Conservation (phyloP, 2,113 vertebrate genomes). For the Numida meleagris region DNA sequence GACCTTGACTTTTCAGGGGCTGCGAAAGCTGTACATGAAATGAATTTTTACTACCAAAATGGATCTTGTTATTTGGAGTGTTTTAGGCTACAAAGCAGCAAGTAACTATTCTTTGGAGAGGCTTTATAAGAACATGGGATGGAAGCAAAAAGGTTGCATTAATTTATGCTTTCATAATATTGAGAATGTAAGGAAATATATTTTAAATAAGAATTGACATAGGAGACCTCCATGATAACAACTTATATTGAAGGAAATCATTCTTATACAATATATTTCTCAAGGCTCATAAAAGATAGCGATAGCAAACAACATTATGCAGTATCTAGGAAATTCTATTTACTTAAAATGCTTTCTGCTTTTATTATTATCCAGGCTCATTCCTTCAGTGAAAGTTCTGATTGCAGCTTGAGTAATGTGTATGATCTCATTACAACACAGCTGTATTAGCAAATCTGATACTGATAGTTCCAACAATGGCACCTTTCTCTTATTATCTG, state of each 20-base stretch:
- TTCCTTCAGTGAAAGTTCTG: conserved; percentile 38
- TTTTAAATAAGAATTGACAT: conserved; percentile 72
- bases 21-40: conserved; percentile 11
- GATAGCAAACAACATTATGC: conserved; percentile 64
- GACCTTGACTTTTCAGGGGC: conserved; percentile 35
- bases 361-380: conserved; percentile 62
- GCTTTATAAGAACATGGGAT: conserved; percentile 40
- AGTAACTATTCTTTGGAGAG: conserved; percentile 50
- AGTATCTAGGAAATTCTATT: conserved; percentile 67
- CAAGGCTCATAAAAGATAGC: conserved; percentile 53
- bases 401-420: conserved; percentile 36
- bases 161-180: conserved; percentile 48
- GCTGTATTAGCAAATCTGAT: conserved; percentile 61
- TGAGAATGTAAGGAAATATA: conserved; percentile 31
- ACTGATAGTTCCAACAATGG: conserved; percentile 26
- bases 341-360: conserved; percentile 64
- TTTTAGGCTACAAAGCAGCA: conserved; percentile 9
- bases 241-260: conserved; percentile 60
- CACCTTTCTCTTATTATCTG: conserved; percentile 53
- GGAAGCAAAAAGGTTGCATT: conserved; percentile 40
- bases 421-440: conserved; percentile 56
- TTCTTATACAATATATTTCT: conserved; percentile 58
- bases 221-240: conserved; percentile 58
- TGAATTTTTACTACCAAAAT: conserved; percentile 44
- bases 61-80: conserved; percentile 32